Evolutionary conservation across 1,140 invertebrate species (phyloP).

Genomic region (Procambarus clarkii): DNA sequence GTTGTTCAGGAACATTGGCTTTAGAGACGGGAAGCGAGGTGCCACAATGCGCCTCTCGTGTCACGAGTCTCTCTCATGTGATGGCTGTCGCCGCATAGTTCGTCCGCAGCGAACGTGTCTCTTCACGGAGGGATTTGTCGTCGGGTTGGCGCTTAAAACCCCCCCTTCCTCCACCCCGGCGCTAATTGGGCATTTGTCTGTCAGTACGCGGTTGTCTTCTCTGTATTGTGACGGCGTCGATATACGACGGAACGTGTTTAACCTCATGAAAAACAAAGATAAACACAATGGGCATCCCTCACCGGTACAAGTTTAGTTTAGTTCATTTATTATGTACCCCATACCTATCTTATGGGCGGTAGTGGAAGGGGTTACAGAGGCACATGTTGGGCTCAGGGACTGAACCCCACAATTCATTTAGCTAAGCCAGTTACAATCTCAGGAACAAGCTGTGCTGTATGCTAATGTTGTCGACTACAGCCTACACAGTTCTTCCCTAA

Average conservation of each 20-base stretch:
- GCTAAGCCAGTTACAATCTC: too few species aligned
- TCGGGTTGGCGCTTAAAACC: slow-evolving; percentile 1
- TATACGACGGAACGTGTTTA: neutral
- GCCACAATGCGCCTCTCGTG: neutral
- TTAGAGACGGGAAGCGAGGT: neutral
- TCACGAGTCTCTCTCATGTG: neutral
- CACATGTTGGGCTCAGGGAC: too few species aligned
- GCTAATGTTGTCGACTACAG: neutral
- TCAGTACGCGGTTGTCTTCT: slow-evolving; percentile 24
- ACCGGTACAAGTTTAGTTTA: neutral
- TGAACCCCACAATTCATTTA: too few species aligned
- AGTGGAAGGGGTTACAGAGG: too few species aligned
- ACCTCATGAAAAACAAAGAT: neutral
- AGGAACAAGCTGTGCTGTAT: neutral
- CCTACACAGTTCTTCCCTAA: neutral
- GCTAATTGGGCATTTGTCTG: slow-evolving; percentile 43
- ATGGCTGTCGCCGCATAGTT: neutral
- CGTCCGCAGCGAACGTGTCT: neutral
- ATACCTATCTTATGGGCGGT: too few species aligned
- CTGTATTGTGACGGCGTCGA: slow-evolving; percentile 18
- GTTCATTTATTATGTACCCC: too few species aligned
- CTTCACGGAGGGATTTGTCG: slow-evolving; percentile 17
- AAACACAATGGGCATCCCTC: neutral
- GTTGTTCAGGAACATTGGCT: neutral
- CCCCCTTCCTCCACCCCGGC: neutral